phyloP scores from a whole-genome alignment of 2,888 invertebrate species.

The Idaea dimidiata region DNA sequence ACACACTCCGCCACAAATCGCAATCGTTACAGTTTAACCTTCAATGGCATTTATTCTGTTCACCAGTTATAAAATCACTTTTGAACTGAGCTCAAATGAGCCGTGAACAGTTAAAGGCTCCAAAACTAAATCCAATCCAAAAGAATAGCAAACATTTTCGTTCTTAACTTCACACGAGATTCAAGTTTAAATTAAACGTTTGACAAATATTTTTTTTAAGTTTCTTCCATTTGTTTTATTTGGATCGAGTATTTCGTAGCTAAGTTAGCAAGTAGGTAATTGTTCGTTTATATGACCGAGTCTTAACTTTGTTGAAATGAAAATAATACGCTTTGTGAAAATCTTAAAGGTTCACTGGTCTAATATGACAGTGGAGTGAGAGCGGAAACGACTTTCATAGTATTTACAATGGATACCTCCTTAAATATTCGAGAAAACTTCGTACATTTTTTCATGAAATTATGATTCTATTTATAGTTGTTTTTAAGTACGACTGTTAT shows the following conservation, averaged over 20 bases:
- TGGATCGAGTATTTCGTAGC: neutral
- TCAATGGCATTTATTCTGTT: too few relatives aligned
- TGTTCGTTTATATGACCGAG: neutral
- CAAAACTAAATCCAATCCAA: neutral
- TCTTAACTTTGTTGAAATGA: constrained; percentile 18
- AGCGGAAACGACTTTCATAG: constrained; percentile 19
- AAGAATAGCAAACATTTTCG: neutral
- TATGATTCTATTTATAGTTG: neutral
- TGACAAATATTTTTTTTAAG: neutral
- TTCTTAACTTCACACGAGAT: neutral
- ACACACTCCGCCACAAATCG: too few relatives aligned
- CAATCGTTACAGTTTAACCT: neutral
- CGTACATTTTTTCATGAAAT: neutral
- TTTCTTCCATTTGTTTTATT: neutral
- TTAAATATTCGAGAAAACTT: neutral
- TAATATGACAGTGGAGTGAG: constrained; percentile 28
- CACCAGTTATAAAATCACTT: too few relatives aligned
- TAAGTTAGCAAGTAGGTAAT: neutral
- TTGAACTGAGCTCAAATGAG: too few relatives aligned
- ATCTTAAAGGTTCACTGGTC: constrained; percentile 26
- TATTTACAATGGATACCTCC: constrained; percentile 11
- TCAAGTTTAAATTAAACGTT: neutral
- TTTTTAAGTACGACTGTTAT: too few relatives aligned
- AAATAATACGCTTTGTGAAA: constrained; percentile 18
- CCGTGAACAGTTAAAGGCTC: too few relatives aligned